These are phyloP conservation scores for Polydrusus cervinus DNA, from an alignment of 2,888 invertebrate genomes.

Conservation along the genomic window DNA sequence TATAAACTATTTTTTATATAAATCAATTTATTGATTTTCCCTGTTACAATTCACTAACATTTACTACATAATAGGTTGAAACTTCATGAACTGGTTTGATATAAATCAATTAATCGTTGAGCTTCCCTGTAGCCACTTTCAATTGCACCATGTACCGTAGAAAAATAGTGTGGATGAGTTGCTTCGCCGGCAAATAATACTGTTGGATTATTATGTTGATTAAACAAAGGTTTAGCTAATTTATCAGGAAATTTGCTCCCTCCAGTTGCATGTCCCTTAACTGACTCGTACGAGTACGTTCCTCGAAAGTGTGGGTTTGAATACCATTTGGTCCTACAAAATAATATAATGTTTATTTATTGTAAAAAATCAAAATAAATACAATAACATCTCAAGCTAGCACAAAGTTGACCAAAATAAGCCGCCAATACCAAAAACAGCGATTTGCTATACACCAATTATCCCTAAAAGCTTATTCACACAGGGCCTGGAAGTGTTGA, in stretches of 20 bases:
- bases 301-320: constrained; percentile 60
- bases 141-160: constrained; percentile 72
- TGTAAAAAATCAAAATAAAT: too few relatives aligned
- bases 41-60: too few relatives aligned
- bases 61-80: too few relatives aligned
- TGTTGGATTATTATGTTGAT: constrained; percentile 67
- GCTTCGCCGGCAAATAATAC: constrained; percentile 76
- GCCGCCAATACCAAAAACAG: background rate
- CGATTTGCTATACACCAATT: too few relatives aligned
- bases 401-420: background rate
- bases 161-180: constrained; percentile 68
- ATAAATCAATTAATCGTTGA: constrained; percentile 61
- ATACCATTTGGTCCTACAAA: constrained; percentile 58
- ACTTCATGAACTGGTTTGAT: too few relatives aligned
- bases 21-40: constrained; percentile 58
- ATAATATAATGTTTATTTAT: too few relatives aligned
- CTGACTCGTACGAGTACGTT: constrained; percentile 59
- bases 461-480: too few relatives aligned
- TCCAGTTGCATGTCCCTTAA: constrained; percentile 42
- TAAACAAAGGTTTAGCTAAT: constrained; percentile 41
- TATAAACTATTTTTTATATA: too few relatives aligned
- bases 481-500: too few relatives aligned
- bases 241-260: constrained; percentile 34
- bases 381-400: too few relatives aligned
- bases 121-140: constrained; percentile 72